Percentiles rank a stretch among this genome's conserved stretches.
Evolutionary conservation across 2,888 invertebrate species (phyloP).

Genomic region (Scaeva pyrastri): DNA sequence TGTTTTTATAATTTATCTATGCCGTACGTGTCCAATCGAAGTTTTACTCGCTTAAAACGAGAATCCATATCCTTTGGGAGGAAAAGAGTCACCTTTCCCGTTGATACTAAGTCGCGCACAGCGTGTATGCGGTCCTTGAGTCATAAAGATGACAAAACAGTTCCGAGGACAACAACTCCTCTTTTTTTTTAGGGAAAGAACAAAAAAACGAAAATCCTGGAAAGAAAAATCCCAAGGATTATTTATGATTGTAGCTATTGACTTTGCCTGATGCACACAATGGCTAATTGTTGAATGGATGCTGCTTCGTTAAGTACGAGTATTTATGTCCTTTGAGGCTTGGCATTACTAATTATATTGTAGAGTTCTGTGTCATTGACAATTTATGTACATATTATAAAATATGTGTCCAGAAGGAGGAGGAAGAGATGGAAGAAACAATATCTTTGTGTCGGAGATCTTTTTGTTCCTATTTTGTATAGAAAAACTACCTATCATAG

Average conservation of each 20-base stretch:
- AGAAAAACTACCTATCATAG: background rate
- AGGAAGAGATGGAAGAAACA: conserved; percentile 22
- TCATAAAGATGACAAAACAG: conserved; percentile 75
- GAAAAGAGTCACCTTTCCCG: conserved; percentile 45
- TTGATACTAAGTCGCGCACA: conserved; percentile 60
- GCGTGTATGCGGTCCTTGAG: conserved; percentile 65
- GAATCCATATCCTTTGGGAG: conserved; percentile 44
- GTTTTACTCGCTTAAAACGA: conserved; percentile 62
- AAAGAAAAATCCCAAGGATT: conserved; percentile 43
- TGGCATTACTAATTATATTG: conserved; percentile 62
- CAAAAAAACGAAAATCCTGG: conserved; percentile 16
- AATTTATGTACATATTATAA: conserved; percentile 15
- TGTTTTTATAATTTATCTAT: conserved; percentile 61
- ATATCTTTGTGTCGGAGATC: conserved; percentile 14
- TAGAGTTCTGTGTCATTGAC: conserved; percentile 4
- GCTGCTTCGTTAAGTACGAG: conserved; percentile 38
- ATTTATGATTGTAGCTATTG: conserved; percentile 66
- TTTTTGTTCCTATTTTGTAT: conserved; percentile 13
- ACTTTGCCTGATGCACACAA: conserved; percentile 51
- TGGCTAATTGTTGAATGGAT: conserved; percentile 60
- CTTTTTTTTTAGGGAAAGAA: background rate
- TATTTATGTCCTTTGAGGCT: conserved; percentile 32
- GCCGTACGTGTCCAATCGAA: conserved; percentile 72
- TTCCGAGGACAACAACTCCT: conserved; percentile 9
- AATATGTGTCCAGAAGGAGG: conserved; percentile 30